Evolutionary conservation across 30 jellyfish, hydroid and myxozoan species (phyloP).

Genomic region (Aurelia aurita complex sp. Pacific): DNA sequence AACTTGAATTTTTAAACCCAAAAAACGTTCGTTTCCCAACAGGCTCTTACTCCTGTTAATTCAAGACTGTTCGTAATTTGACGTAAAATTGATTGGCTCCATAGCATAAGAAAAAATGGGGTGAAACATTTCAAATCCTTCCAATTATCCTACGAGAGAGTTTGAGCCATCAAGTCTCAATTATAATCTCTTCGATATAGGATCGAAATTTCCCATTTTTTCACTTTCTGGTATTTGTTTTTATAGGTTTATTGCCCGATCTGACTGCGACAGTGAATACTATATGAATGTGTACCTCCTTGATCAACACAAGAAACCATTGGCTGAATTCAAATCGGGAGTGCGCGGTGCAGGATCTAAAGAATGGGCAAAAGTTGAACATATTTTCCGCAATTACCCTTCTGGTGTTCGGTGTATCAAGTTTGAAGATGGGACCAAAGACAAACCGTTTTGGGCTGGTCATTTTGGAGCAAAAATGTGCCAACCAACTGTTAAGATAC

Average conservation of each 20-base stretch:
- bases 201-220: too few species aligned
- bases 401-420: constrained; percentile 25
- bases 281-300: constrained; percentile 23
- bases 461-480: constrained; percentile 27
- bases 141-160: too few species aligned
- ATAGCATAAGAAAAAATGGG: too few species aligned
- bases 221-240: too few species aligned
- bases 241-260: constrained; percentile 24
- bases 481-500: constrained; percentile 45
- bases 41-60: too few species aligned
- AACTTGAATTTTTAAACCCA: too few species aligned
- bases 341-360: constrained; percentile 6
- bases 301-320: constrained; percentile 6
- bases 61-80: too few species aligned
- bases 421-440: constrained; percentile 22
- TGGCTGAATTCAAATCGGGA: constrained; percentile 18
- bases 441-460: constrained; percentile 7
- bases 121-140: too few species aligned
- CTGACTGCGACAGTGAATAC: constrained; percentile 26
- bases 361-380: constrained; percentile 23
- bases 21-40: too few species aligned
- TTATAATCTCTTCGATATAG: too few species aligned
- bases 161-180: too few species aligned
- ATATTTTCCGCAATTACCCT: constrained; percentile 10
- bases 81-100: too few species aligned